Evolutionary conservation across 1,140 invertebrate species (phyloP), one percentile per base, ranked within the genome.

Genomic region (Spodoptera litura): DNA sequence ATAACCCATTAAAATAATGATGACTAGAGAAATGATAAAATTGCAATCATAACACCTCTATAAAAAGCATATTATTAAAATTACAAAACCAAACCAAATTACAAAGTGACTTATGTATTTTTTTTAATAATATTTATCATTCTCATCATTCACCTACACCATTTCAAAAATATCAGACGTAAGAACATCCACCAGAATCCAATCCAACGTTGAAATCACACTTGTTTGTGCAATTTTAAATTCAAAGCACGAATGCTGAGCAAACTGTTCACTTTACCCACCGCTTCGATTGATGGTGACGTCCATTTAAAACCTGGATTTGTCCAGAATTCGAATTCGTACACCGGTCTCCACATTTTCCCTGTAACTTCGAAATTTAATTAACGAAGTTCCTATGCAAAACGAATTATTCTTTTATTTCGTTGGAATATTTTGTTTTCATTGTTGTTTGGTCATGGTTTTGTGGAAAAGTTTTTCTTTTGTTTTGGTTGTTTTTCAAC

Each of bases 331-430:
- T 70, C 51, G 20, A 5, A n/a, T 55, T 15, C 13, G n/a, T 38
- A 44, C 38, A 62, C 13, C 25, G 13, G 3, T 70, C 27, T 53
- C 49, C 49, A 70, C 27, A 51, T 70, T 64, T 49, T 53, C 66
- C 51, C 62, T 66, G 62, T 66, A 52, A 70, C 66, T 70, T 31
- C 20, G 20, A 53, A 70, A 53, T 70, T 70, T 70, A 70, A 70
- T 70, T 70, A 70, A 70, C 66, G 12, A 53, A 70, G 25, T 70
- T 53, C 66, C 44, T 20, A 53, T 70, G 27, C 6, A 70, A 27
- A 70, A 70, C 8, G 51, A 31, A 27, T 70, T 52, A 52, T 70
- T 70, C 66, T 53, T 52, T 51, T 70, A 53, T 70, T 55, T 53
- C 66, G 25, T n/a, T 2, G 66, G 5, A 70, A 70, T 25, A 70